Evolutionary conservation across 2,113 vertebrate genomes (phyloP).

Genomic region (Lynx canadensis): DNA sequence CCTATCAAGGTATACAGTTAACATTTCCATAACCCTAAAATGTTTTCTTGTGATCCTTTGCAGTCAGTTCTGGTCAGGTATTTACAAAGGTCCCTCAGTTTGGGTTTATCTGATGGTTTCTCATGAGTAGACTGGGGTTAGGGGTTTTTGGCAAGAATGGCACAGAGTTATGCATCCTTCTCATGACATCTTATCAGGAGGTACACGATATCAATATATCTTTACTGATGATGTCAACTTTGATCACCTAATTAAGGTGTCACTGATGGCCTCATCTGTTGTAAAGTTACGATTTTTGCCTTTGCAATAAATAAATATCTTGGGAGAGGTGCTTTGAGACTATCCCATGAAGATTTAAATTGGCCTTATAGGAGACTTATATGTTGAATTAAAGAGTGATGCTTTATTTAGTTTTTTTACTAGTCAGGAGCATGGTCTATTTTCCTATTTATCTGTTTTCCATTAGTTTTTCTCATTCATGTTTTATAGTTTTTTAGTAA

Average conservation of each 20-base stretch:
- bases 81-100: slow-evolving; percentile 9
- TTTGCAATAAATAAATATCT: background rate
- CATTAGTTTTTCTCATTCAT: background rate
- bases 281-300: background rate
- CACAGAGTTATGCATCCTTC: background rate
- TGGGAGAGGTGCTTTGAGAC: background rate
- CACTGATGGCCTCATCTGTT: background rate
- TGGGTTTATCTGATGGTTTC: background rate
- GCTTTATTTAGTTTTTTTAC: slow-evolving; percentile 10
- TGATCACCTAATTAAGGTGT: background rate
- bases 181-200: background rate
- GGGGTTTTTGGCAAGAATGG: slow-evolving; percentile 1
- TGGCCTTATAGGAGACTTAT: background rate
- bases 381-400: background rate
- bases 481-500: slow-evolving; percentile 41
- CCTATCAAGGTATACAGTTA: background rate
- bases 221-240: background rate
- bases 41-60: background rate
- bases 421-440: background rate
- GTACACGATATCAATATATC: background rate
- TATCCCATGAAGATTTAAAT: slow-evolving; percentile 48
- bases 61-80: background rate
- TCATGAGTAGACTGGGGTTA: slow-evolving; percentile 10
- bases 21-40: background rate
- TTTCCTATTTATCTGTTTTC: slow-evolving; percentile 1